Conservation (phyloP, 2,888 invertebrate species). For the Rhogogaster chlorosoma region DNA sequence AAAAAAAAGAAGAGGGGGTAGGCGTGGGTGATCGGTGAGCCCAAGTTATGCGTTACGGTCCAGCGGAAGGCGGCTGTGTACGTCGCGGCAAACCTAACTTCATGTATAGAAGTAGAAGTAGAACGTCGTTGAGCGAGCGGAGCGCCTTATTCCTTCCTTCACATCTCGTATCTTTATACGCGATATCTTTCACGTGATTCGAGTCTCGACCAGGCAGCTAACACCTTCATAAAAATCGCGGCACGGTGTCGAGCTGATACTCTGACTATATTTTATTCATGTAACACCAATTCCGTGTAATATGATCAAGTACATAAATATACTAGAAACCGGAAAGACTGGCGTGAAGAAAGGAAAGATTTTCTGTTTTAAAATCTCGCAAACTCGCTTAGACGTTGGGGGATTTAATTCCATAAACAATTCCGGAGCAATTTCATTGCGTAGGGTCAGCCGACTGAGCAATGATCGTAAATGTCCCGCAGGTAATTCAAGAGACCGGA, state of each 20-base stretch:
- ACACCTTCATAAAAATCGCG: conserved; percentile 19
- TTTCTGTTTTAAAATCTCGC: not conserved
- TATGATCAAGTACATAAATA: not conserved
- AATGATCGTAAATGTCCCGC: conserved; percentile 16
- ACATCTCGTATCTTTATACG: conserved; percentile 31
- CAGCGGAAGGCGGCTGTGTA: conserved; percentile 33
- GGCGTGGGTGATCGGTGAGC: conserved; percentile 47
- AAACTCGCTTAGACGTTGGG: not conserved
- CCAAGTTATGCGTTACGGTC: conserved; percentile 49
- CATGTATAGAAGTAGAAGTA: conserved; percentile 11
- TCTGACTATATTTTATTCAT: not conserved
- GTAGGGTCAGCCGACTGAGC: not conserved
- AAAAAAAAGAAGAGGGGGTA: not conserved
- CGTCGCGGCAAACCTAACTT: conserved; percentile 2
- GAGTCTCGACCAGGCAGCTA: not conserved
- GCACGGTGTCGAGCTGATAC: conserved; percentile 27
- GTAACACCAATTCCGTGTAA: not conserved
- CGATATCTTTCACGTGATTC: conserved; percentile 9
- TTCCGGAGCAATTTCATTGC: conserved; percentile 17
- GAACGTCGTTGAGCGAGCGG: conserved; percentile 17
- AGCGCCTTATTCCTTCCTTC: not conserved
- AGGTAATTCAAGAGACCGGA: conserved; percentile 27
- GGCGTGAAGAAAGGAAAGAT: not conserved
- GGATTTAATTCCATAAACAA: not conserved
- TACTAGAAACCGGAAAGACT: not conserved